phyloP scores from a whole-genome alignment of 2,113 vertebrate species.

The Oenanthe oenanthe region DNA sequence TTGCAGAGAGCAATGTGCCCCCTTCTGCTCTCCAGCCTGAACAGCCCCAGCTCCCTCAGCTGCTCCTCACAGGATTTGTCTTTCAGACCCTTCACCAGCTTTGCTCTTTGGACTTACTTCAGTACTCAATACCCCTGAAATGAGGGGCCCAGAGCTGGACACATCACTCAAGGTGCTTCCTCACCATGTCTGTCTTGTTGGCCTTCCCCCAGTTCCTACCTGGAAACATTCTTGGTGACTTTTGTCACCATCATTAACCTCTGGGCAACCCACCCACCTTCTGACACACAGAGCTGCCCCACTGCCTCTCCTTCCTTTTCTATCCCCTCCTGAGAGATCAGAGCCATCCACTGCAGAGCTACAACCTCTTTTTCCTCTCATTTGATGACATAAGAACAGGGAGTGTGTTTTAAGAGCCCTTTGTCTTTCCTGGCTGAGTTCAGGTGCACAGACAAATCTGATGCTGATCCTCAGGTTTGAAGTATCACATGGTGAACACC shows the following conservation, averaged over 20 bases:
- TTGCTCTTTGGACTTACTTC: neutral
- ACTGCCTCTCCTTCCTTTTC: fast-evolving
- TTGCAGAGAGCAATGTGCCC: neutral
- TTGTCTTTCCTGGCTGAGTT: neutral
- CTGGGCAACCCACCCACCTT: neutral
- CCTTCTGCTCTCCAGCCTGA: neutral
- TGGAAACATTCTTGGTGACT: neutral
- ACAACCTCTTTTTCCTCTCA: neutral
- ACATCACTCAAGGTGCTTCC: neutral
- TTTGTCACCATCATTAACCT: neutral
- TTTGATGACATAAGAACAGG: neutral
- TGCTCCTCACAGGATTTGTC: neutral
- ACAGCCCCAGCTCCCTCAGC: neutral
- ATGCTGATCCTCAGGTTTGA: neutral
- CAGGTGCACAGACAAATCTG: neutral
- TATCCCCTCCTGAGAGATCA: neutral
- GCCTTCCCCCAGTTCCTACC: neutral
- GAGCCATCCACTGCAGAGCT: neutral
- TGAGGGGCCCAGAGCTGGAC: neutral
- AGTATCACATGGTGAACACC: neutral
- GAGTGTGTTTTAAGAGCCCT: neutral
- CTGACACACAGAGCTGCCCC: neutral
- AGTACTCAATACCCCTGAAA: neutral
- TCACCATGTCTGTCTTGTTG: neutral
- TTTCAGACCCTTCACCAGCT: neutral